These are phyloP conservation scores for Poeciliopsis retropinna DNA, from an alignment of 2,113 vertebrate genomes.

Conservation along the genomic window DNA sequence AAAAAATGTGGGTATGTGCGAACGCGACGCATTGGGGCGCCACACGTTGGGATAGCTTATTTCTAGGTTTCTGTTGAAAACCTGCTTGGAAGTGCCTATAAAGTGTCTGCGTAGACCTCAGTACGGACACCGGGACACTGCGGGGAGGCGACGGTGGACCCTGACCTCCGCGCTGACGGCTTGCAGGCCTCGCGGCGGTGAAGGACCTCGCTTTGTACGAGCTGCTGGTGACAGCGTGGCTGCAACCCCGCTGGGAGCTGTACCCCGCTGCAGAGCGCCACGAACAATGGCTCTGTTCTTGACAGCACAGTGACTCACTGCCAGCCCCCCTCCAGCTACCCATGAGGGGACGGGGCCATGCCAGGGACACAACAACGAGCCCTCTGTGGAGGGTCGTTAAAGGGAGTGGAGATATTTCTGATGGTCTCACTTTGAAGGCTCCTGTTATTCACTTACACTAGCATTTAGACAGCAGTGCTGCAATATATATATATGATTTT, in stretches of 20 bases:
- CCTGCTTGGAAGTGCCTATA: too few species aligned
- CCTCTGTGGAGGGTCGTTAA: slow-evolving; percentile 56
- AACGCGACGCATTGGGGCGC: too few species aligned
- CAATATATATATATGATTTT: neutral
- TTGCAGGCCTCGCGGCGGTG: slow-evolving; percentile 19
- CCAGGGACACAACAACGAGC: slow-evolving; percentile 61
- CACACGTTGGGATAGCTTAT: too few species aligned
- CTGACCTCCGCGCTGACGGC: slow-evolving; percentile 2
- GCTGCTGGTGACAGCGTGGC: slow-evolving; percentile 61
- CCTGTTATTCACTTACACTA: neutral
- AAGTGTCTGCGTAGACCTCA: too few species aligned
- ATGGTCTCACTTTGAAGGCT: neutral
- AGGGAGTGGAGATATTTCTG: slow-evolving; percentile 20
- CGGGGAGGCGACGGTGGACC: neutral
- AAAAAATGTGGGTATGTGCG: too few species aligned
- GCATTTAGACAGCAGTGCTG: neutral
- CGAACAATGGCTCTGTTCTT: slow-evolving; percentile 70
- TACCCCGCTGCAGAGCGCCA: slow-evolving; percentile 37
- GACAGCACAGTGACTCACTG: slow-evolving; percentile 31
- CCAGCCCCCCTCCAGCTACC: slow-evolving; percentile 29
- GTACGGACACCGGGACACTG: too few species aligned
- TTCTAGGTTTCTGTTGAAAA: too few species aligned
- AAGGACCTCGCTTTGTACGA: slow-evolving; percentile 45
- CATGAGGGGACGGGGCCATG: slow-evolving; percentile 34
- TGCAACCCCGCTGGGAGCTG: slow-evolving; percentile 43